Evolutionary conservation across 2,113 vertebrate species (phyloP).

Genomic region (Chaenogobius annularis): DNA sequence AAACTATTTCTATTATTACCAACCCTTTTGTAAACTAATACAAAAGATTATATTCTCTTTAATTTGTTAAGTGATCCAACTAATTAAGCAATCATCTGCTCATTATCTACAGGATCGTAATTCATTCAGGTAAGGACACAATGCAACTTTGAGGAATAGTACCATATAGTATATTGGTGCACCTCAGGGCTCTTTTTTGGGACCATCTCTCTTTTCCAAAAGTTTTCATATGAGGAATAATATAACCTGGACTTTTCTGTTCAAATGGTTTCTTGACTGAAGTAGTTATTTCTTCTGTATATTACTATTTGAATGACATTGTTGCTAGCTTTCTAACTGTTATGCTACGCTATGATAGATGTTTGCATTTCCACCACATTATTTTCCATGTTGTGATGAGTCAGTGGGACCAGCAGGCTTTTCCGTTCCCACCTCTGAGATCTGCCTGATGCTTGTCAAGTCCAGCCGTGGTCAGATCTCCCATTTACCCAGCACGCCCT

Average conservation of each 20-base stretch:
- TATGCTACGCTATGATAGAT: background rate
- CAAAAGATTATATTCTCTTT: background rate
- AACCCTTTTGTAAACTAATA: background rate
- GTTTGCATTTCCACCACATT: background rate
- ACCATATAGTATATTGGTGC: background rate
- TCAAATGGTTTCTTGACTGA: too few species aligned
- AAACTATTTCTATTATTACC: background rate
- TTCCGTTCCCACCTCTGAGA: slow-evolving; percentile 38
- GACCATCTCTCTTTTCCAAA: background rate
- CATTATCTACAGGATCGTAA: background rate
- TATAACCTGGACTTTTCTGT: too few species aligned
- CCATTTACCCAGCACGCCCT: slow-evolving; percentile 48
- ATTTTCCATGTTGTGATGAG: slow-evolving; percentile 33
- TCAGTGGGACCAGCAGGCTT: slow-evolving; percentile 42
- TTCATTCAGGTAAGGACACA: background rate
- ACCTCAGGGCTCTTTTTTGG: background rate
- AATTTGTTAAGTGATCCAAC: background rate
- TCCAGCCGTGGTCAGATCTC: slow-evolving; percentile 18
- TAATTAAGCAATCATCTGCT: background rate
- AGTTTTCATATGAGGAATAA: too few species aligned
- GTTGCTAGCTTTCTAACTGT: too few species aligned
- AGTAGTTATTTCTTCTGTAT: too few species aligned
- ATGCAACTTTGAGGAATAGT: background rate
- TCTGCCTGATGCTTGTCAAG: slow-evolving; percentile 48
- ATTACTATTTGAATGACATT: too few species aligned